Evolutionary conservation across 2,888 invertebrate species (phyloP).

Genomic region (Rhagonycha lutea): DNA sequence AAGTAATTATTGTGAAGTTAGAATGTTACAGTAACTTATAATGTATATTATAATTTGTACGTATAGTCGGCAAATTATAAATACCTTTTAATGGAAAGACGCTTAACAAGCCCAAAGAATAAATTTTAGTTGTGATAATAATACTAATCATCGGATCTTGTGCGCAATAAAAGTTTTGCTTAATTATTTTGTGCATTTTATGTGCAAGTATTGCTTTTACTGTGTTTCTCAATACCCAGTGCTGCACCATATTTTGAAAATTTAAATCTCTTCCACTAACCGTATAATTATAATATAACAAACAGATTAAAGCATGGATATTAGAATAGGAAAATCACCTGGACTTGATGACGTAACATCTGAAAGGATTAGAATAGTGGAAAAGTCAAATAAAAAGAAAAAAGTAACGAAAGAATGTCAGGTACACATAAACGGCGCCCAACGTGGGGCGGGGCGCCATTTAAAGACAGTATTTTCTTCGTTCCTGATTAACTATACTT

Average conservation of each 20-base stretch:
- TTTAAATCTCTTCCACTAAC: neutral
- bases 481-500: too few relatives aligned
- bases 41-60: slow-evolving; percentile 8
- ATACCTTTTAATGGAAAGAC: slow-evolving; percentile 6
- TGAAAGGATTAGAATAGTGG: too few relatives aligned
- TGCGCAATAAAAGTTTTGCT: neutral
- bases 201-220: neutral
- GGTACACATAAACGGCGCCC: too few relatives aligned
- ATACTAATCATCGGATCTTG: neutral
- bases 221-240: neutral
- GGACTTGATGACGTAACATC: too few relatives aligned
- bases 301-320: too few relatives aligned
- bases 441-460: too few relatives aligned
- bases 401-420: too few relatives aligned
- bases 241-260: neutral
- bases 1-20: slow-evolving; percentile 15
- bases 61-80: slow-evolving; percentile 2
- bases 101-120: slow-evolving; percentile 8
- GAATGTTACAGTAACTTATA: slow-evolving; percentile 11
- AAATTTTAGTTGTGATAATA: slow-evolving; percentile 5
- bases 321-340: too few relatives aligned
- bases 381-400: too few relatives aligned
- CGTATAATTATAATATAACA: too few relatives aligned
- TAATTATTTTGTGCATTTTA: neutral
- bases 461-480: too few relatives aligned